phyloP scores from a whole-genome alignment of 2,888 invertebrate species.

The Argyresthia goedartella region DNA sequence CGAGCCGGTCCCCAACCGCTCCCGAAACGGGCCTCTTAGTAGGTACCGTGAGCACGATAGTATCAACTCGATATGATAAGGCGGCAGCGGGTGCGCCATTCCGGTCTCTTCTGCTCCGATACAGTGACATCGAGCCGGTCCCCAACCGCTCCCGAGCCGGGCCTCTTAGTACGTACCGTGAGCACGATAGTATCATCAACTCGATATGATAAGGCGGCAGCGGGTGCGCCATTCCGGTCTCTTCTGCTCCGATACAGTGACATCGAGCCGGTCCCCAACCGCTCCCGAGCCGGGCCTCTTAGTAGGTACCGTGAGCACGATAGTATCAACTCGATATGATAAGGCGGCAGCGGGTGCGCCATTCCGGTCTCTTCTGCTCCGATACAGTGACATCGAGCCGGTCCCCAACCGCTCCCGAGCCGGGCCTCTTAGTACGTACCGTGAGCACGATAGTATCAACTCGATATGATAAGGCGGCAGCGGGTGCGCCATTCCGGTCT shows the following conservation, averaged over 20 bases:
- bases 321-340: slow-evolving; percentile 24
- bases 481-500: neutral
- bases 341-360: no score
- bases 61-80: slow-evolving; percentile 25
- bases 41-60: slow-evolving; percentile 10
- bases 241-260: slow-evolving; percentile 9
- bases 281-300: slow-evolving; percentile 19
- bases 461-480: slow-evolving; percentile 23
- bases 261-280: slow-evolving; percentile 23
- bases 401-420: slow-evolving; percentile 80
- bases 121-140: neutral
- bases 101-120: neutral
- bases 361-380: neutral
- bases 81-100: no score
- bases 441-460: slow-evolving; percentile 18
- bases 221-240: neutral
- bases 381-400: slow-evolving; percentile 60
- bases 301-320: slow-evolving; percentile 5
- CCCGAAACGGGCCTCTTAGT: slow-evolving; percentile 22
- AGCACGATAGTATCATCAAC: slow-evolving; percentile 20
- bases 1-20: slow-evolving; percentile 19
- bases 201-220: slow-evolving; percentile 27
- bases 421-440: slow-evolving; percentile 68
- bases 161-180: neutral
- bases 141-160: neutral